Percentiles rank a stretch among this genome's conserved stretches.
phyloP scores from a whole-genome alignment of 1,140 invertebrate genomes.

The Brachionus sp. region DNA sequence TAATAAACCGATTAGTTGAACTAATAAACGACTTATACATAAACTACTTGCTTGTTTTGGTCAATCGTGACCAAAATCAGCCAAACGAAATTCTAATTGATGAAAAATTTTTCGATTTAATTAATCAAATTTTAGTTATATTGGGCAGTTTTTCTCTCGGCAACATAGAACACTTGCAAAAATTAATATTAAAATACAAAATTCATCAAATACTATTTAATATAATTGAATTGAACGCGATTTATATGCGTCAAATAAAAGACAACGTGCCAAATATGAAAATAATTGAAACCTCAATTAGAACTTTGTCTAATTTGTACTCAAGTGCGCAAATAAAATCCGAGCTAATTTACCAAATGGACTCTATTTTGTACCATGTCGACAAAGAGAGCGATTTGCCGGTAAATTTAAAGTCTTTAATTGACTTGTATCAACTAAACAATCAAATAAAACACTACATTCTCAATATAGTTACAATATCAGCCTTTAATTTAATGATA shows the following conservation, averaged over 20 bases:
- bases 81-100: not conserved
- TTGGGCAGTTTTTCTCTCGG: conserved; percentile 16
- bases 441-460: not conserved
- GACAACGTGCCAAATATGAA: conserved; percentile 11
- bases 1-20: not conserved
- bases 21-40: conserved; percentile 2
- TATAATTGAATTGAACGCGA: not conserved
- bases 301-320: conserved; percentile 19
- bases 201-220: not conserved
- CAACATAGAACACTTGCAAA: not conserved
- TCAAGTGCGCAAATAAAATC: not conserved
- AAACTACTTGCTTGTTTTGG: conserved; percentile 1
- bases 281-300: not conserved
- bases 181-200: not conserved
- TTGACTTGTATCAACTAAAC: not conserved
- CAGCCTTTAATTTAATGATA: conserved; percentile 26
- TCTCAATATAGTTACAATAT: conserved; percentile 20
- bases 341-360: conserved; percentile 8
- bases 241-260: not conserved
- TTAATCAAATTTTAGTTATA: conserved; percentile 20
- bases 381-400: not conserved
- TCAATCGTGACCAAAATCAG: not conserved
- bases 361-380: not conserved
- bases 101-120: not conserved
- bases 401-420: not conserved